A percentile compares a stretch with the other conserved stretches of the same genome.
Evolutionary conservation across 2,113 vertebrate species (phyloP).

Genomic region (Delphinapterus leucas): DNA sequence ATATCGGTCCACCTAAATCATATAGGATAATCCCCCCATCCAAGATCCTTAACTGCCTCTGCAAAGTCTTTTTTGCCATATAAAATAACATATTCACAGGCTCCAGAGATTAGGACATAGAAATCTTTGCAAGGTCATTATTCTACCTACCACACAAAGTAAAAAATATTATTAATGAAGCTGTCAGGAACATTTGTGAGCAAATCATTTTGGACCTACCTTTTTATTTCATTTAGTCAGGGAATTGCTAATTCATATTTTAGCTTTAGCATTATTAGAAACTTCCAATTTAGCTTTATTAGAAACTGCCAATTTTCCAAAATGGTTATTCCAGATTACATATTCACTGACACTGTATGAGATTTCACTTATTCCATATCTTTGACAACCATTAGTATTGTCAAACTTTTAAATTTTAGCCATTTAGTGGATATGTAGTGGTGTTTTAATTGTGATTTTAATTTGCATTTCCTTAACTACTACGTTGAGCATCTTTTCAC

Average conservation of each 20-base stretch:
- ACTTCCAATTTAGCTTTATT: background rate
- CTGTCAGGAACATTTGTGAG: background rate
- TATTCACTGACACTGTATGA: background rate
- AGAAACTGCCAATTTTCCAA: background rate
- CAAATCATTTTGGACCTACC: background rate
- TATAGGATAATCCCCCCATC: background rate
- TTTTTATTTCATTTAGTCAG: background rate
- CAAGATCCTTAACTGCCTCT: background rate
- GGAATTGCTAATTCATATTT: background rate
- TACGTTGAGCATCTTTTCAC: background rate
- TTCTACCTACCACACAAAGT: background rate
- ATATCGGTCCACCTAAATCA: background rate
- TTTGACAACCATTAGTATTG: background rate
- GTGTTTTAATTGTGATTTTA: background rate
- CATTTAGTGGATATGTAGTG: background rate
- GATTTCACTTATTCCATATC: background rate
- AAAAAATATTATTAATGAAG: background rate
- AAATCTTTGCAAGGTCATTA: background rate
- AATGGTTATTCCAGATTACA: background rate
- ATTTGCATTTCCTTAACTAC: background rate
- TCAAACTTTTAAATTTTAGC: background rate
- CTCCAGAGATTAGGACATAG: background rate
- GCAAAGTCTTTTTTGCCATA: background rate
- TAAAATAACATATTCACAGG: background rate
- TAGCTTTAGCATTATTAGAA: background rate